These are phyloP conservation scores for Epinephelus lanceolatus DNA, from an alignment of 2,113 vertebrate species.

Conservation along the genomic window DNA sequence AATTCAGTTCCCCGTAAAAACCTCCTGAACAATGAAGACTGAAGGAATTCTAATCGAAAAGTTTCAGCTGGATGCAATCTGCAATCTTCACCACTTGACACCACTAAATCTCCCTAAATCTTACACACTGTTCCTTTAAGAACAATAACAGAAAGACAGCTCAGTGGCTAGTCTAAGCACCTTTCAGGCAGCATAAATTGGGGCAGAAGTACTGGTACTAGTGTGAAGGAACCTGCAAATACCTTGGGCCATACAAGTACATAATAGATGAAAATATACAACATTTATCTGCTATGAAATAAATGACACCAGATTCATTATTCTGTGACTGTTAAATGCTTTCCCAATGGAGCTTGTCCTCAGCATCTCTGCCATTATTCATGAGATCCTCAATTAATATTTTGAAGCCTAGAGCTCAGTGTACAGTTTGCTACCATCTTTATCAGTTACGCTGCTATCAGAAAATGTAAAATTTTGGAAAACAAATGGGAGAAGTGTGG, in stretches of 20 bases:
- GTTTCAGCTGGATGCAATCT: too few species aligned
- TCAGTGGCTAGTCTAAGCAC: background rate
- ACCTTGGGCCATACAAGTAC: background rate
- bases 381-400: background rate
- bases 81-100: too few species aligned
- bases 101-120: background rate
- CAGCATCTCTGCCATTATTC: background rate
- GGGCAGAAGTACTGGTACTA: background rate
- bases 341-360: background rate
- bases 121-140: background rate
- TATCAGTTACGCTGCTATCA: background rate
- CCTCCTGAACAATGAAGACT: too few species aligned
- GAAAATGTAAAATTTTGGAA: background rate
- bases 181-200: background rate
- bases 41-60: too few species aligned
- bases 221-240: background rate
- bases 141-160: background rate
- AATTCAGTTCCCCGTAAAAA: too few species aligned
- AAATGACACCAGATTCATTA: background rate
- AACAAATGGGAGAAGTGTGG: background rate
- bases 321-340: background rate
- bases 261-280: background rate
- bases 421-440: background rate
- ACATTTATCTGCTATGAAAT: background rate
- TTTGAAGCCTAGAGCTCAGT: background rate